Base-by-base conservation (phyloP, 2,888 invertebrate genomes). In the Geophilus truncorum region DNA sequence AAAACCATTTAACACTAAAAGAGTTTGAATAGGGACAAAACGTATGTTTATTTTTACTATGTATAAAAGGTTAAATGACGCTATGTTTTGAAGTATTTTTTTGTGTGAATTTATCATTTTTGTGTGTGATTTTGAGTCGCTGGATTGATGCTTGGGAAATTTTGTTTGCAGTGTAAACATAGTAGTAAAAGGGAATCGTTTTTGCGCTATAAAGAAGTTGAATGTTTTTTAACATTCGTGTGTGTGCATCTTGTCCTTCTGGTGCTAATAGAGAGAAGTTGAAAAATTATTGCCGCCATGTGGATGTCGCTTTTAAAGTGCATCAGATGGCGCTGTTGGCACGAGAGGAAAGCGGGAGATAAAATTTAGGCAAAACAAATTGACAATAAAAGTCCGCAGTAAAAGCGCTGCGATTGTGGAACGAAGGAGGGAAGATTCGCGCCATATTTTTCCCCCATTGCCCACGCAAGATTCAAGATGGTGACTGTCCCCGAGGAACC, bases 311-410 rank as follows among this genome's bases (percentile, higher is more conserved):
- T 40, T 40, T 40, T 40, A 40, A 40, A 40, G 36, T 40, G 36
- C 36, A 40, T 40, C 36, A 40, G 36, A 40, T 40, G 36, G 36
- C 36, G 36, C 36, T 40, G 70, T 25, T 70, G 70, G 70, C 23
- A 70, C 70, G 23, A 23, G 70, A 70, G 70, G 70, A 25, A 70
- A 70, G 70, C 23, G 77, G 18, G 28, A 70, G 70, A 70, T 70
- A 77, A 77, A 77, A 77, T 77, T 77, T 77, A 77, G 77, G 77
- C 77, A 77, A 77, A 77, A 77, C 77, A 77, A 77, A 77, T 77
- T 77, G 77, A 77, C 77, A 77, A 23, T 77, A 77, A 77, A 25
- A 77, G 77, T 30, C 77, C 6, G 70, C 70, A 23, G 28, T 70
- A 70, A 70, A 70, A 70, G 36, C 36, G 36, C 36, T 40, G 36